Evolutionary conservation across 2,888 invertebrate species (phyloP), one percentile per base, ranked within the genome.

Genomic region (Agriopis marginaria): DNA sequence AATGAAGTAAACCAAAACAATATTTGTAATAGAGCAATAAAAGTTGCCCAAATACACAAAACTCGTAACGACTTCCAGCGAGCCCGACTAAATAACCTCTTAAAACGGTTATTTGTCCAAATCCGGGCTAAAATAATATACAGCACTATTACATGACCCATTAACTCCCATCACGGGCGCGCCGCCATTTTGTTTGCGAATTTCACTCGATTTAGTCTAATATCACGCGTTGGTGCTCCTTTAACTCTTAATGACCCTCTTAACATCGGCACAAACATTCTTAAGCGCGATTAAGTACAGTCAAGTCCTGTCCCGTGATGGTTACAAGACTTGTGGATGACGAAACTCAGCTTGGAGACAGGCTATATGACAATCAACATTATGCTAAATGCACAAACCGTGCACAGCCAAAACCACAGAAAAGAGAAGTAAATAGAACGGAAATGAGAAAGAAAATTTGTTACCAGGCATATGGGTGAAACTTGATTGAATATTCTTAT

Each of bases 61-160:
- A 45, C 51, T 23, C 64, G 39, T 49, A 69, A 69, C 55, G 17
- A 62, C 61, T 45, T 47, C 61, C n/a, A 53, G 60, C 54, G 51
- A 49, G 47, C 58, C 39, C 44, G 61, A 40, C 66, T 66, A 66
- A 70, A 66, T 63, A 70, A 70, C 65, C 70, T 62, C 66, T 66
- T 70, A 70, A 69, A 70, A 63, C 67, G 70, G 67, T 65, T 74
- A 66, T 63, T 72, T 67, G 71, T 72, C 68, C 70, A 75, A 72
- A 72, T 74, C 72, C 73, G 59, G 70, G 61, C 56, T 66, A 51
- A 83, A 82, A 85, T 87, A 84, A 87, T 86, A 86, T 81, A 85
- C 82, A 81, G 76, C 80, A 85, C 84, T 85, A 86, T 89, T 85
- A 89, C 84, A 88, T 81, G 82, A 81, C 76, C 87, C 86, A 89